These are phyloP conservation scores for Apocheima hispidaria DNA, from an alignment of 2,888 invertebrate species.

Conservation along the genomic window DNA sequence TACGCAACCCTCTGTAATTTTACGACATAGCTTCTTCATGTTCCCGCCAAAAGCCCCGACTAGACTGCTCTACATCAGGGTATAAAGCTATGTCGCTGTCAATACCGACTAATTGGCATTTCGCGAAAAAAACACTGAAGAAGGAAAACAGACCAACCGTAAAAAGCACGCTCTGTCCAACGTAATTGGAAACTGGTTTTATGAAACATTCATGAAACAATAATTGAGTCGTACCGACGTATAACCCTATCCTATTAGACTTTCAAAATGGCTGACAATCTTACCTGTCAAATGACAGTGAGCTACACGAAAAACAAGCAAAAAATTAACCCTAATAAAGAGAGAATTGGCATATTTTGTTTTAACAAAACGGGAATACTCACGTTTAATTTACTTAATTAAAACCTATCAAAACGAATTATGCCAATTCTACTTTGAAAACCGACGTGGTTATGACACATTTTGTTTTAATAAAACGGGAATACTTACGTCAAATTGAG, in stretches of 20 bases:
- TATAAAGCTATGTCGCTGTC: slow-evolving; percentile 51
- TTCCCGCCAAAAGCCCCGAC: no score
- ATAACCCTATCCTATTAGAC: slow-evolving; percentile 55
- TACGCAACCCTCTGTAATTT: no score
- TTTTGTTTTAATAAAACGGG: no score
- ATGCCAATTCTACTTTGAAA: no score
- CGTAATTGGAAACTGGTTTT: slow-evolving; percentile 70
- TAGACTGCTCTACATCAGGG: no score
- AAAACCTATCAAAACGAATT: no score
- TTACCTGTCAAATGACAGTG: slow-evolving; percentile 36
- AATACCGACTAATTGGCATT: slow-evolving; percentile 68
- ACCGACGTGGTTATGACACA: no score
- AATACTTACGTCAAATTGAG: no score
- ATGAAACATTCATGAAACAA: slow-evolving; percentile 77
- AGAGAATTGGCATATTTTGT: slow-evolving; percentile 25
- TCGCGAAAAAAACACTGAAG: slow-evolving; percentile 64
- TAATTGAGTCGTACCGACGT: slow-evolving; percentile 70
- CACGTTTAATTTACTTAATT: no score
- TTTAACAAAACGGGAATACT: no score
- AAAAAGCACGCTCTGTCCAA: slow-evolving; percentile 47
- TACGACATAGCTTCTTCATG: no score
- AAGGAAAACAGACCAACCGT: slow-evolving; percentile 52
- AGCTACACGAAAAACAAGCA: slow-evolving; percentile 33
- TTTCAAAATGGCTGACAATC: slow-evolving; percentile 52
- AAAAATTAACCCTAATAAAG: slow-evolving; percentile 16